Evolutionary conservation across 2,797 vertebrate genomes (phyloP), one percentile per base, ranked within the genome.

Genomic region (Ceyx erithaca): DNA sequence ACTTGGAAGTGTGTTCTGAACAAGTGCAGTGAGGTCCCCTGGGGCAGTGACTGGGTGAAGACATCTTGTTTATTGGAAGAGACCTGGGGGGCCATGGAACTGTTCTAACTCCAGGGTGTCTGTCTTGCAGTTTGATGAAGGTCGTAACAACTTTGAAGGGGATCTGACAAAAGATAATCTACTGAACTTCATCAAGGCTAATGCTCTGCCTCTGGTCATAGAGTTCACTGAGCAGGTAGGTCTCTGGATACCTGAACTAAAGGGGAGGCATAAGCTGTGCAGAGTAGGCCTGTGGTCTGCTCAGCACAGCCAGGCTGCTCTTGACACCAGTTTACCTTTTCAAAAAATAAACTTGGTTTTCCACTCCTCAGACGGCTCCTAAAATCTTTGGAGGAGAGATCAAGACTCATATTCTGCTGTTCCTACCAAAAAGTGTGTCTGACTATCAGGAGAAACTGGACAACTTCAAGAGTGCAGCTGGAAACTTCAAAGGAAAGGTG

Each of bases 351-450:
- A 51, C 0, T 18, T 64, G 48, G 22, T 68, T n/a, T 78, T 58
- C 10, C 77, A 1, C 35, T 82, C 70, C 17, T 85, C 97, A 99
- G 99, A 99, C 99, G 0, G 99, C 99, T 66, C 99, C 99, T 4
- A 99, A 99, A 98, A 99, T 99, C 96, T 99, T 99, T 3, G 99
- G 99, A n/a, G 99, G 99, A 37, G 99, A 99, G 4, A 99, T 99
- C 96, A 99, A 99, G 97, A 99, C 99, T 23, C 99, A 99, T 92
- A 99, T 99, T 96, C 98, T 99, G 72, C 98, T 99, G 93, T 99
- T 99, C 87, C 94, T 99, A 76, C 99, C 99, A 41, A 99, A 99
- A 98, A 97, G 98, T 1, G 97, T 98, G 30, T 85, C 98, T 31
- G 99, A 98, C 96, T 99, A 99, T 40, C 97, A 99, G 43, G 97